Conservation (phyloP, 2,888 invertebrate genomes). For the Palloptera scutellata region DNA sequence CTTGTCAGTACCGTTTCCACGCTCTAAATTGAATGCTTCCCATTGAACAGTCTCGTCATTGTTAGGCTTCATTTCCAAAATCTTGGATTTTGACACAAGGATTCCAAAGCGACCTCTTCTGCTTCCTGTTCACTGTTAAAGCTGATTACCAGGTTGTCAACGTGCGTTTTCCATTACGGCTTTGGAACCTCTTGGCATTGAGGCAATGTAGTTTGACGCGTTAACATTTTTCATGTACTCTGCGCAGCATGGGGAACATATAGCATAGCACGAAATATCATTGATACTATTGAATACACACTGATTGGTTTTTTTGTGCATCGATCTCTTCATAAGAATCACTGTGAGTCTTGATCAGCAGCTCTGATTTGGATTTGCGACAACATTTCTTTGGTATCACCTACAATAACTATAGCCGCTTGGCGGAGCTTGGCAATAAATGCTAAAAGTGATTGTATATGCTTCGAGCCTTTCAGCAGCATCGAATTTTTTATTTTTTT, state of each 20-base stretch:
- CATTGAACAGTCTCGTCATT: not conserved
- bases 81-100: conserved; percentile 10
- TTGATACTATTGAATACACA: conserved; percentile 27
- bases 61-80: not conserved
- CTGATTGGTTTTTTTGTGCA: conserved; percentile 1
- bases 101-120: not conserved
- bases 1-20: not conserved
- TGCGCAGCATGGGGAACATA: conserved; percentile 46
- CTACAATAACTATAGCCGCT: conserved; percentile 41
- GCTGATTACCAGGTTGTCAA: conserved; percentile 39
- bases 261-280: conserved; percentile 35
- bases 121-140: conserved; percentile 46
- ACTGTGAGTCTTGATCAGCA: conserved; percentile 42
- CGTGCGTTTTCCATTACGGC: conserved; percentile 34
- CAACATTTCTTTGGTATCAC: conserved; percentile 53
- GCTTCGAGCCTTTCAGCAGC: conserved; percentile 30
- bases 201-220: conserved; percentile 30
- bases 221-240: conserved; percentile 48
- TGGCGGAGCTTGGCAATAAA: conserved; percentile 17
- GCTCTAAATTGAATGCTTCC: not conserved
- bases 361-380: too few relatives aligned
- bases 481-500: not conserved
- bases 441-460: conserved; percentile 34
- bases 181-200: conserved; percentile 34
- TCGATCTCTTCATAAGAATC: conserved; percentile 36